These are phyloP conservation scores for Apotomis capreana DNA, from an alignment of 2,888 invertebrate genomes.

Conservation along the genomic window DNA sequence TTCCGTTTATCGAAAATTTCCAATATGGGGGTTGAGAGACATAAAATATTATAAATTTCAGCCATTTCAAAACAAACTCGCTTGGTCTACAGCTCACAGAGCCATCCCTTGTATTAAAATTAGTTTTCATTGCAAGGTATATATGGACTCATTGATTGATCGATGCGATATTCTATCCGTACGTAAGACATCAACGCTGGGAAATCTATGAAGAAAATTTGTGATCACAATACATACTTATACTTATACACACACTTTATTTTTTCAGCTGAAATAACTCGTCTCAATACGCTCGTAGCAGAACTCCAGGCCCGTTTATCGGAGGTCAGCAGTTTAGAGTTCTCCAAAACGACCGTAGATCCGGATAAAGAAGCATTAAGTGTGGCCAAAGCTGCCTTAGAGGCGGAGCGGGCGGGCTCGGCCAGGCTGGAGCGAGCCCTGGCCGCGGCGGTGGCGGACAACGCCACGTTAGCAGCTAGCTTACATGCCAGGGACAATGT, in stretches of 20 bases:
- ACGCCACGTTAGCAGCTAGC: conserved; percentile 62
- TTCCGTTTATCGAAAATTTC: no score
- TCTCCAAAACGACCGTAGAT: conserved; percentile 46
- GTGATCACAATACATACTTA: no score
- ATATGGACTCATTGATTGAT: no score
- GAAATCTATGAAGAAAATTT: no score
- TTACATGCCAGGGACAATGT: conserved; percentile 58
- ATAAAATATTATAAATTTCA: no score
- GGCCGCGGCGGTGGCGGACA: conserved; percentile 69
- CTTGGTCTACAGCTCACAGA: no score
- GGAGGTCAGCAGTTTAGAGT: conserved; percentile 42
- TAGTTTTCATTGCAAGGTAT: no score
- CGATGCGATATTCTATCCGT: no score
- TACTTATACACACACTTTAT: background rate
- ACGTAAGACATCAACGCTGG: no score
- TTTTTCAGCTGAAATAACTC: conserved; percentile 67
- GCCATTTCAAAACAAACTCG: no score
- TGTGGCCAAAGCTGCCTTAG: conserved; percentile 64
- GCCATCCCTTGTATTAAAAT: no score
- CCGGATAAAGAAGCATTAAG: conserved; percentile 56
- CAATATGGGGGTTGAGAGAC: no score
- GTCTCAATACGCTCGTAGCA: conserved; percentile 58
- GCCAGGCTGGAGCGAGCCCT: conserved; percentile 66
- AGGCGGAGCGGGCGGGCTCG: conserved; percentile 66
- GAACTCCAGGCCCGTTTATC: conserved; percentile 61